Evolutionary conservation across 2,888 invertebrate genomes (phyloP).

Genomic region (Doris montereyensis): DNA sequence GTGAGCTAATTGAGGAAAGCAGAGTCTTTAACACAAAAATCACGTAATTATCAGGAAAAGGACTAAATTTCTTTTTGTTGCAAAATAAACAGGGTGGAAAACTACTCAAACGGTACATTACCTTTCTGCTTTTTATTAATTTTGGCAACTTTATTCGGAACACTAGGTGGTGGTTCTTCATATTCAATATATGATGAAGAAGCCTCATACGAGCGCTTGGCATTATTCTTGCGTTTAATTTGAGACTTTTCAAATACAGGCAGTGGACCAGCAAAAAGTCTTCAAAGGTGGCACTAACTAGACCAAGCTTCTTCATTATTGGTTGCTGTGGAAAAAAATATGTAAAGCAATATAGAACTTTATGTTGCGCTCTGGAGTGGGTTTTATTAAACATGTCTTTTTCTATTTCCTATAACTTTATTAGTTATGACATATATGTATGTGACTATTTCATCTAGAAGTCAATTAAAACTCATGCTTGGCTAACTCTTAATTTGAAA

Average conservation of each 20-base stretch:
- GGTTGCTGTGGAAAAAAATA: background rate
- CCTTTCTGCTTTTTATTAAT: conserved; percentile 37
- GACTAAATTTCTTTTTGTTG: background rate
- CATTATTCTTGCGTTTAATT: conserved; percentile 55
- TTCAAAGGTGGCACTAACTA: conserved; percentile 79
- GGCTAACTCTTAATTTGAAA: no score
- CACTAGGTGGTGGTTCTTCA: conserved; percentile 32
- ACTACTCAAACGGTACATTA: no score
- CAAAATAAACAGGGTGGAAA: no score
- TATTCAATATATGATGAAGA: conserved; percentile 18
- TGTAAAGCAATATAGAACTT: background rate
- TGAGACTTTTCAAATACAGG: conserved; percentile 79
- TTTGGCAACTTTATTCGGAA: conserved; percentile 15
- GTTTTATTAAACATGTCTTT: no score
- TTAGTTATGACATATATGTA: no score
- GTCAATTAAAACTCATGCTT: no score
- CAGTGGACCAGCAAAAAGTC: conserved; percentile 85
- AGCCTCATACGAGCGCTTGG: conserved; percentile 23
- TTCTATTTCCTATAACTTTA: no score
- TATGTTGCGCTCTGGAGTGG: no score
- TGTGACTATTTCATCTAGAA: no score
- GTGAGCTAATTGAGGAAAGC: no score
- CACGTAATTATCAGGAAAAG: no score
- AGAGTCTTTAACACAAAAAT: no score
- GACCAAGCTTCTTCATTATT: conserved; percentile 76